These are phyloP conservation scores for Halocaridina rubra DNA, from an alignment of 2,888 invertebrate genomes.

Conservation along the genomic window DNA sequence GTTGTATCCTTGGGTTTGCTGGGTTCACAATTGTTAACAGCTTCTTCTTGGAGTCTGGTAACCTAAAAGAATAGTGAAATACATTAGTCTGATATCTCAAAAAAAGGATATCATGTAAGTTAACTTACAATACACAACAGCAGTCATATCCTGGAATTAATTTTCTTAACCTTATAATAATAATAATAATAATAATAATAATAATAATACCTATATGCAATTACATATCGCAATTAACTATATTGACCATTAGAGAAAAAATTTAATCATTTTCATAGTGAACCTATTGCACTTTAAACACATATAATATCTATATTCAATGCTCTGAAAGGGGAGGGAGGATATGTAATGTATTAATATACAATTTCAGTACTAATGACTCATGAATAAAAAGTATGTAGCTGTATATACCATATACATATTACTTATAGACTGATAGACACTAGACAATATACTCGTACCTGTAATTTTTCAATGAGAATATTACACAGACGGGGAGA, in stretches of 20 bases:
- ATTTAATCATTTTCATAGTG: no score
- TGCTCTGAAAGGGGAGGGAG: no score
- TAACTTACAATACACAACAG: background rate
- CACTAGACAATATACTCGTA: no score
- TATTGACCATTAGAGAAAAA: background rate
- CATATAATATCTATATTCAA: no score
- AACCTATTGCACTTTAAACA: no score
- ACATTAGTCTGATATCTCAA: background rate
- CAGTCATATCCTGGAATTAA: background rate
- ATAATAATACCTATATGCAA: background rate
- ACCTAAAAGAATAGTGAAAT: background rate
- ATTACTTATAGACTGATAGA: no score
- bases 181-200: background rate
- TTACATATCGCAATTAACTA: background rate
- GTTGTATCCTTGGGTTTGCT: constrained; percentile 18
- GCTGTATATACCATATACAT: no score
- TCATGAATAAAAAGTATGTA: no score
- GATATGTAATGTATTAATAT: no score
- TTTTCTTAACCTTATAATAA: background rate
- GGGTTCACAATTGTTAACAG: background rate
- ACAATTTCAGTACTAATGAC: no score
- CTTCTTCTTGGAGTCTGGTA: constrained; percentile 27
- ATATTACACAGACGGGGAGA: no score
- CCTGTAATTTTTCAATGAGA: no score
- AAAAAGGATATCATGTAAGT: background rate